Evolutionary conservation across 2,797 vertebrate genomes (phyloP).

Genomic region (Glyptemys insculpta): DNA sequence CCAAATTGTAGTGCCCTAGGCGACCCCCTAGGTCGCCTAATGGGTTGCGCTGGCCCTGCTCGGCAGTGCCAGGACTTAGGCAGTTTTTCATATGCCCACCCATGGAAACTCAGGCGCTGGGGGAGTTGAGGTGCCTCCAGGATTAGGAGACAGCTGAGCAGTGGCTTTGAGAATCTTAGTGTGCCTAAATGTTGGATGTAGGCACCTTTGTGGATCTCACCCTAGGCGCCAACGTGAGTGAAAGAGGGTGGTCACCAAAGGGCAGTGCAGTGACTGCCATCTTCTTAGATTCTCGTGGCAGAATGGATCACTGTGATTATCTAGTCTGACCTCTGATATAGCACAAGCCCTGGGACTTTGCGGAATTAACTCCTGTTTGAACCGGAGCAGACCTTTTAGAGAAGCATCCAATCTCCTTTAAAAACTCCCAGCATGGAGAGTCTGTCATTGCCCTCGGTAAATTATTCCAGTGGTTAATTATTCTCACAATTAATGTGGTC

Average conservation of each 20-base stretch:
- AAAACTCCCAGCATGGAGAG: no score
- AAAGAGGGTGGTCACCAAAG: not conserved
- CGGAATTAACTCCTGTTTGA: not conserved
- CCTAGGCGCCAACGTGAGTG: not conserved
- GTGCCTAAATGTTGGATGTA: not conserved
- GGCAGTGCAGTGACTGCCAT: not conserved
- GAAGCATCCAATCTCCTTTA: not conserved
- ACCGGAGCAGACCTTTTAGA: not conserved
- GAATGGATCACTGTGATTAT: not conserved
- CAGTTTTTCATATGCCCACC: not conserved
- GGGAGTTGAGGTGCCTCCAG: not conserved
- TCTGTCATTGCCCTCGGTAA: not conserved
- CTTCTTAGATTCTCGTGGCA: not conserved
- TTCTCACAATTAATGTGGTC: not conserved
- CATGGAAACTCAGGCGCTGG: not conserved
- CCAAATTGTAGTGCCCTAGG: no score
- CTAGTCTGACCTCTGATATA: not conserved
- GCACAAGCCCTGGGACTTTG: not conserved
- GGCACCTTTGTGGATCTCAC: not conserved
- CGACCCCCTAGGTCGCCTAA: no score
- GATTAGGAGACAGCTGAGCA: not conserved
- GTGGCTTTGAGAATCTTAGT: not conserved
- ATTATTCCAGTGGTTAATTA: not conserved
- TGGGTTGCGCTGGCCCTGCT: no score
- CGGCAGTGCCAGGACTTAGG: accelerated